phyloP scores from a whole-genome alignment of 2,888 invertebrate genomes.

The Abscondita cerata region DNA sequence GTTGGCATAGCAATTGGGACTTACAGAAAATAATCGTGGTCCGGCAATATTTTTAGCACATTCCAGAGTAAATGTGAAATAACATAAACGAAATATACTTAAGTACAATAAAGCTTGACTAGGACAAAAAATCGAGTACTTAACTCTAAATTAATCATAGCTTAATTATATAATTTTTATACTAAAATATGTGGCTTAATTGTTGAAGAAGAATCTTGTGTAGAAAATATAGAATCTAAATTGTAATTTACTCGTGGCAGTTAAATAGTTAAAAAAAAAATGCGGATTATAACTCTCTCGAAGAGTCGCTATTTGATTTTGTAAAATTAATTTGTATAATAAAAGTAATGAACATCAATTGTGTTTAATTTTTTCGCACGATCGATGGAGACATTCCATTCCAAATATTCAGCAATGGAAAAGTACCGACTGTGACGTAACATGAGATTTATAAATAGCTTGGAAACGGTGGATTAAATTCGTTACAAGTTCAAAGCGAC shows the following conservation, averaged over 20 bases:
- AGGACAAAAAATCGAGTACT: neutral
- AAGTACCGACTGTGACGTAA: neutral
- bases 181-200: neutral
- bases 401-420: neutral
- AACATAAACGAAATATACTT: neutral
- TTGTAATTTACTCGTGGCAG: too few relatives aligned
- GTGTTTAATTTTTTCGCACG: too few relatives aligned
- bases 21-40: neutral
- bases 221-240: too few relatives aligned
- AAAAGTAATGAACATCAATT: too few relatives aligned
- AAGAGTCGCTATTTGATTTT: too few relatives aligned
- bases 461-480: too few relatives aligned
- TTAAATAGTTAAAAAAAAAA: too few relatives aligned
- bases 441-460: neutral
- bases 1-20: neutral
- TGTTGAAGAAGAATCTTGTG: too few relatives aligned
- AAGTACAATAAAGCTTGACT: neutral
- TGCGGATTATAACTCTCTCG: too few relatives aligned
- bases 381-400: neutral
- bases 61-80: neutral
- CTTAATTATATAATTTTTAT: neutral
- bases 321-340: too few relatives aligned
- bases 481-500: too few relatives aligned
- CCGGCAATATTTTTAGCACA: neutral
- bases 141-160: neutral